Conservation (phyloP, 2,888 invertebrate genomes). For the Caenorhabditis virilis region DNA sequence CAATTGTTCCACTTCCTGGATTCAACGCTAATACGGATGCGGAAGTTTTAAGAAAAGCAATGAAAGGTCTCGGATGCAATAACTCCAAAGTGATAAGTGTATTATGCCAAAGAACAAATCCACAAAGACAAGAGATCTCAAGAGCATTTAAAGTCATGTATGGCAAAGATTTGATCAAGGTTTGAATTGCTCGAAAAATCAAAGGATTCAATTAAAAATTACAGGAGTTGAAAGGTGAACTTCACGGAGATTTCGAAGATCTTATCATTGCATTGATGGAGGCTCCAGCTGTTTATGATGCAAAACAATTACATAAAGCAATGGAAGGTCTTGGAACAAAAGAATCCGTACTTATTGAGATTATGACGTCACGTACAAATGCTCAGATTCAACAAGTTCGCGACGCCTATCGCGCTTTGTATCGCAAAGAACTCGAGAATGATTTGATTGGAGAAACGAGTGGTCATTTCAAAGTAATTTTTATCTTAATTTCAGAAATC, state of each 20-base stretch:
- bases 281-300: conserved; percentile 70
- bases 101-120: conserved; percentile 81
- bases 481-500: neutral
- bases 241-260: conserved; percentile 67
- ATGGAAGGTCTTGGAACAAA: conserved; percentile 79
- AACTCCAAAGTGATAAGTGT: conserved; percentile 70
- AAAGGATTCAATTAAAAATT: neutral
- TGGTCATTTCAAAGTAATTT: conserved; percentile 79
- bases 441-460: conserved; percentile 80
- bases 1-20: conserved; percentile 53
- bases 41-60: conserved; percentile 63
- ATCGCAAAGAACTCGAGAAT: conserved; percentile 61
- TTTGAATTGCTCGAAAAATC: conserved; percentile 3
- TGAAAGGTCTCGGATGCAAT: conserved; percentile 68
- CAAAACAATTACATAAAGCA: conserved; percentile 70
- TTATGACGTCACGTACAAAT: conserved; percentile 85
- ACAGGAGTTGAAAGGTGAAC: conserved; percentile 62
- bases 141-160: conserved; percentile 78
- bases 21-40: conserved; percentile 66
- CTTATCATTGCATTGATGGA: conserved; percentile 66
- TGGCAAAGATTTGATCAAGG: conserved; percentile 76
- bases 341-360: conserved; percentile 84
- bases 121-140: conserved; percentile 83
- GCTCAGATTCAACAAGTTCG: conserved; percentile 71
- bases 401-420: conserved; percentile 68